Conservation (phyloP, 2,888 invertebrate genomes). For the Amblyteles armatorius region DNA sequence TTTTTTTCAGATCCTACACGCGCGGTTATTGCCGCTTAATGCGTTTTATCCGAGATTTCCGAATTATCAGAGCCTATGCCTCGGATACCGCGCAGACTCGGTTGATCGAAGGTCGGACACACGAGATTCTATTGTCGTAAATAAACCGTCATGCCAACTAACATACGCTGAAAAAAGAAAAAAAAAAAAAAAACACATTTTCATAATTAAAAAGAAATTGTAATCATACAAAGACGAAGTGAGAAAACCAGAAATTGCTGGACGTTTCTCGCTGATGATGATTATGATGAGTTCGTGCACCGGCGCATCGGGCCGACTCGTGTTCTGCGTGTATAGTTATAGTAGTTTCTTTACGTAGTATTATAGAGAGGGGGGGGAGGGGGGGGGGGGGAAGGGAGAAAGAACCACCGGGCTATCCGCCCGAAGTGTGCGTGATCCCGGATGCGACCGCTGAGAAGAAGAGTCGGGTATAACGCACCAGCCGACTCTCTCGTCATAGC, state of each 20-base stretch:
- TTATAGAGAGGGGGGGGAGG: slow-evolving; percentile 31
- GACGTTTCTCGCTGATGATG: slow-evolving; percentile 47
- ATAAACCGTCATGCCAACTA: too few species aligned
- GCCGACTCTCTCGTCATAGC: slow-evolving; percentile 69
- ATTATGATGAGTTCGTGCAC: slow-evolving; percentile 52
- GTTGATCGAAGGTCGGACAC: too few species aligned
- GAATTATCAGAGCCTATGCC: too few species aligned
- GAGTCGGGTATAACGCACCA: slow-evolving; percentile 67
- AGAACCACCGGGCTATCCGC: slow-evolving; percentile 47
- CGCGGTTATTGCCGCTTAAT: too few species aligned
- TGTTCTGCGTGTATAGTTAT: slow-evolving; percentile 26
- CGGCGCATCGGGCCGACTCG: slow-evolving; percentile 39
- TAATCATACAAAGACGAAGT: background rate
- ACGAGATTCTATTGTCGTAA: too few species aligned
- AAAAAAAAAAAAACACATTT: background rate
- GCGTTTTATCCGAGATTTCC: too few species aligned
- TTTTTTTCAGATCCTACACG: too few species aligned
- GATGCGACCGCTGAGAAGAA: slow-evolving; percentile 71
- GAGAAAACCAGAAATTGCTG: slow-evolving; percentile 27
- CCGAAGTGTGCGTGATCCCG: slow-evolving; percentile 75
- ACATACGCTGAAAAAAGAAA: too few species aligned
- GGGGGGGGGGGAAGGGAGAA: background rate
- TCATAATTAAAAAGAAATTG: slow-evolving; percentile 29
- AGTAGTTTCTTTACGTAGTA: slow-evolving; percentile 42
- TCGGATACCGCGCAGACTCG: too few species aligned